Conservation (phyloP, 2,888 invertebrate genomes). For the Cataglyphis altisquamis region DNA sequence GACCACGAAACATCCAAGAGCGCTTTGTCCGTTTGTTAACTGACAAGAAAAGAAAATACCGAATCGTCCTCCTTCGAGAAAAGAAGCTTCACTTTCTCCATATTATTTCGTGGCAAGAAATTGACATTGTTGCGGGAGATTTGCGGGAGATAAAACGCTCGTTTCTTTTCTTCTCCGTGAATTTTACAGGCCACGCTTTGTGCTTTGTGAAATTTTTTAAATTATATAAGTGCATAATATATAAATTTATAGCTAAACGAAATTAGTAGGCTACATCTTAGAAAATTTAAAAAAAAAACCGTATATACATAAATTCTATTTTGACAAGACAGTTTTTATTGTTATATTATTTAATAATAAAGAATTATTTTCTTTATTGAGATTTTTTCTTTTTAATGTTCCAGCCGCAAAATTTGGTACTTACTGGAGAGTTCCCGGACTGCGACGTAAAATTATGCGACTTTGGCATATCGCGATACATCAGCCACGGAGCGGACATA, state of each 20-base stretch:
- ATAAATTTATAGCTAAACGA: neutral
- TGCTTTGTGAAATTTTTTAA: neutral
- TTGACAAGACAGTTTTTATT: neutral
- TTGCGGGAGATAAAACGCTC: constrained; percentile 25
- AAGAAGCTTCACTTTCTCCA: constrained; percentile 49
- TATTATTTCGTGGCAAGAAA: constrained; percentile 34
- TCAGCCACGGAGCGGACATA: constrained; percentile 96
- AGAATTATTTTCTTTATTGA: neutral
- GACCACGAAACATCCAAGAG: constrained; percentile 44
- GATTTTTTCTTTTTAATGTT: constrained; percentile 72
- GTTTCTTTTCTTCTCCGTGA: neutral
- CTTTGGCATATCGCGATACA: constrained; percentile 97
- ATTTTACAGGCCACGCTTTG: neutral
- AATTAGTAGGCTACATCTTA: neutral
- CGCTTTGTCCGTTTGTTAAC: constrained; percentile 52
- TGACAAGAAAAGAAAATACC: constrained; percentile 5
- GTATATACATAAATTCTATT: neutral
- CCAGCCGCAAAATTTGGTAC: constrained; percentile 97
- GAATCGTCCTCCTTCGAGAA: constrained; percentile 24
- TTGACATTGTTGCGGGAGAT: constrained; percentile 16
- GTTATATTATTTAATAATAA: too few relatives aligned
- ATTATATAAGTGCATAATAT: neutral
- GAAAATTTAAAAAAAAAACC: neutral
- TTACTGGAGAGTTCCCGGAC: constrained; percentile 92
- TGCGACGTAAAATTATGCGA: constrained; percentile 96